Base-by-base conservation (phyloP, 2,113 vertebrate species). In the Empidonax traillii region DNA sequence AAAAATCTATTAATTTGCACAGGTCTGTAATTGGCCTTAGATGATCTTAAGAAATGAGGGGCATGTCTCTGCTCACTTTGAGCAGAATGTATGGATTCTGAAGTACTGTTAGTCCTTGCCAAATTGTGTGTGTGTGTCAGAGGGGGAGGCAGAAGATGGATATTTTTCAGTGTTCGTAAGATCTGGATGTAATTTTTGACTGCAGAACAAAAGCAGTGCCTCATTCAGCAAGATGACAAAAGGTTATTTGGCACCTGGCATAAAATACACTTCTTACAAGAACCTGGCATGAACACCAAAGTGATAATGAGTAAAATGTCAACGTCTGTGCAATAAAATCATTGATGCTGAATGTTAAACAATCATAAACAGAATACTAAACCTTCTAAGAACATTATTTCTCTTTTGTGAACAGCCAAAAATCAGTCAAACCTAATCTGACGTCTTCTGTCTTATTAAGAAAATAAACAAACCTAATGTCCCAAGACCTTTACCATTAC, bases 241-340 rank as follows among this genome's bases (percentile, higher is more conserved):
- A 98, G 97, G 96, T 98, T 97, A 97, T 97, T 98, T 97, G 96
- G 96, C 96, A 97, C 96, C 94, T 97, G 97, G 96, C 96, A 97
- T 92, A 87, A 96, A 95, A 95, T 39, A 94, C 67, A 91, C 56
- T 95, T 94, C 96, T 97, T 97, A 92, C 84, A 97, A 98, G 96
- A 97, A 93, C 79, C 95, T 96, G 96, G 93, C 91, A 96, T 71
- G 95, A 92, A 87, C 97, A 92, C 89, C 92, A 94, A 95, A 96
- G 93, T 56, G 93, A 97, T 98, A 97, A 98, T 97, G 96, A 98
- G 94, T 96, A 97, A 97, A 98, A 97, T 97, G 97, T 94, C 89
- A 98, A 71, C 93, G 94, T 97, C 97, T 97, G 96, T 97, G 93
- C 95, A 97, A 87, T 97, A 97, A 97, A 98, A 97, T 93, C 96